Evolutionary conservation across 2,113 vertebrate genomes (phyloP).

Genomic region (Peromyscus polionotus): DNA sequence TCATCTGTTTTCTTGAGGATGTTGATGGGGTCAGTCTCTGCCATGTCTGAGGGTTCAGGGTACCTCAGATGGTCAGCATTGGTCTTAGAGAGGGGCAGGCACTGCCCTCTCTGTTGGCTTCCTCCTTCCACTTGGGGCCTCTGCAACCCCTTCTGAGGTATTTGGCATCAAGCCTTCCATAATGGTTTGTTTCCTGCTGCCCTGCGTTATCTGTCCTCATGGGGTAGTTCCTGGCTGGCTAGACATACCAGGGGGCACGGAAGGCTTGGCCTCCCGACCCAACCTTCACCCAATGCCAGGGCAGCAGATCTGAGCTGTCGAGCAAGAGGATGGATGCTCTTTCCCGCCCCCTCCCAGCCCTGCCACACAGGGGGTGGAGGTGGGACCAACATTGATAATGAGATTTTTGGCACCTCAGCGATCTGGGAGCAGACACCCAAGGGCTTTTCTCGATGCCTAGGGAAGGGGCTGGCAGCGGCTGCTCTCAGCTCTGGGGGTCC

Average conservation of each 20-base stretch:
- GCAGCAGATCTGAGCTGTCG: accelerated
- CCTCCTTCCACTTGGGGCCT: neutral
- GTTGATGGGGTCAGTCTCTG: neutral
- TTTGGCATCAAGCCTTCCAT: neutral
- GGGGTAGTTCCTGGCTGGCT: neutral
- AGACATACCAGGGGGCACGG: neutral
- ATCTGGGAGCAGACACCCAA: constrained; percentile 52
- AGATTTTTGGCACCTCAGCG: constrained; percentile 78
- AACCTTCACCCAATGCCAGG: neutral
- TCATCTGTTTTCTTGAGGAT: neutral
- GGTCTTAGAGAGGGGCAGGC: neutral
- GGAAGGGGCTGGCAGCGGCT: neutral
- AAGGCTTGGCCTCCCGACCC: too few species aligned
- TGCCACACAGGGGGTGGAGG: neutral
- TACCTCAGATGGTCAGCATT: neutral
- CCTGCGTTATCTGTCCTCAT: neutral
- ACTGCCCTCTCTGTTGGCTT: too few species aligned
- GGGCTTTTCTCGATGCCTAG: constrained; percentile 36
- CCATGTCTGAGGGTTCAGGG: neutral
- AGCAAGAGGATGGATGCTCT: neutral
- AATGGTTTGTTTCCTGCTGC: neutral
- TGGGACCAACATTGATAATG: constrained; percentile 79
- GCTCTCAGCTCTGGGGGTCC: constrained; percentile 60
- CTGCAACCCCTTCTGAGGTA: neutral
- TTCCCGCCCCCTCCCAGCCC: neutral